Conservation (phyloP, 1,140 invertebrate species). For the Tetramorium parvispinum region DNA sequence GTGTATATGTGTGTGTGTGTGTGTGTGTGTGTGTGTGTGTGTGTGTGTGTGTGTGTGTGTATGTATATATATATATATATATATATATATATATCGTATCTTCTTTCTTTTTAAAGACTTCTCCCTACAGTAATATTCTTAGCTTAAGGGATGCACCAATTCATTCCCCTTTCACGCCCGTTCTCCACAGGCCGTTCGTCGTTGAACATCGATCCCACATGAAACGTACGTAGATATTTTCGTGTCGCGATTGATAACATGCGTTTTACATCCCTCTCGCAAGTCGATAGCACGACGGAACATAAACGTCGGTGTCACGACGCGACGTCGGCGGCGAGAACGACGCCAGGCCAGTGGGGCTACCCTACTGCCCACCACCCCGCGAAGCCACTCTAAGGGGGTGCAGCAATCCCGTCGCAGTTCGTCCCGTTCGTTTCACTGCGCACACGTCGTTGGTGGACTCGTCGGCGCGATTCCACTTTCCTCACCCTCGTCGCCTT, state of each 20-base stretch:
- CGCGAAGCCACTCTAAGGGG: neutral
- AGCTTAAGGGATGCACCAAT: conserved; percentile 17
- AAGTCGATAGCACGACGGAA: conserved; percentile 40
- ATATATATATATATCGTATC: neutral
- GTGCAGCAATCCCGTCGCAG: conserved; percentile 41
- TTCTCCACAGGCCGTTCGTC: neutral
- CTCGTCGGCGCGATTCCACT: conserved; percentile 8
- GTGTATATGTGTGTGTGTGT: neutral
- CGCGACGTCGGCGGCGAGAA: conserved; percentile 39
- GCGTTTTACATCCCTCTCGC: conserved; percentile 15
- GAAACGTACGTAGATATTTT: neutral
- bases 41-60: neutral
- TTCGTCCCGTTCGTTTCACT: conserved; percentile 41
- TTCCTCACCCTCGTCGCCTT: conserved; percentile 13
- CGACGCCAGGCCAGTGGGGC: conserved; percentile 14
- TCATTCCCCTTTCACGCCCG: neutral
- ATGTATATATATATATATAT: neutral
- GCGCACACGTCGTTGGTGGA: conserved; percentile 47
- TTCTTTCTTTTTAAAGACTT: conserved; percentile 31
- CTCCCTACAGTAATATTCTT: conserved; percentile 30
- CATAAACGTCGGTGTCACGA: conserved; percentile 30
- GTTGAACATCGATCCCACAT: conserved; percentile 9
- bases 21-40: neutral
- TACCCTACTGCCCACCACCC: neutral
- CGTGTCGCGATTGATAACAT: conserved; percentile 21